Evolutionary conservation across 1,140 invertebrate genomes (phyloP).

Genomic region (Lysiphlebus fabarum): DNA sequence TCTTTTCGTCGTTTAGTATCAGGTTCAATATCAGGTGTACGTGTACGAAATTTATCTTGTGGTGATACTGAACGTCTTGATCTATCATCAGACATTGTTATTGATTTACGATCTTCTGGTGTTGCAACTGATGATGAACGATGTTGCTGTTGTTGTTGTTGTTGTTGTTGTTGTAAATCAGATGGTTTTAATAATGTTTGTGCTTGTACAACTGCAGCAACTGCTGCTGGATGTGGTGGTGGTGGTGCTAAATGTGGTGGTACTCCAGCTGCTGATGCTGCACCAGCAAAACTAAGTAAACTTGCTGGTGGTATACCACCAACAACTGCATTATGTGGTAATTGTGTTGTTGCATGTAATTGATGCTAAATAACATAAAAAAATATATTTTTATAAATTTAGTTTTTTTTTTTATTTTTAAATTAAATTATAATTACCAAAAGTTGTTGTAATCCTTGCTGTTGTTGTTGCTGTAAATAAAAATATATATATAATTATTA

Average conservation of each 20-base stretch:
- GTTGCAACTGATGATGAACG: slow-evolving; percentile 40
- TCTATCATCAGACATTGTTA: slow-evolving; percentile 44
- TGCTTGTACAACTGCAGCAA: slow-evolving; percentile 42
- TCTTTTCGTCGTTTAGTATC: slow-evolving; percentile 56
- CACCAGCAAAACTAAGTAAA: slow-evolving; percentile 49
- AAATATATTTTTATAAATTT: slow-evolving; percentile 19
- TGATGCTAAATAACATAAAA: slow-evolving; percentile 65
- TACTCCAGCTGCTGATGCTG: slow-evolving; percentile 45
- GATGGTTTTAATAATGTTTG: slow-evolving; percentile 46
- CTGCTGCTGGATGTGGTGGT: slow-evolving; percentile 40
- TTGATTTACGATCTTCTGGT: slow-evolving; percentile 49
- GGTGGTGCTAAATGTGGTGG: slow-evolving; percentile 45
- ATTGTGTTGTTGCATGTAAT: slow-evolving; percentile 86
- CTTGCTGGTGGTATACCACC: slow-evolving; percentile 54
- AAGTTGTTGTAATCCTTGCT: slow-evolving; percentile 49
- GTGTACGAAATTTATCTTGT: slow-evolving; percentile 56
- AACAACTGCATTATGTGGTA: slow-evolving; percentile 73
- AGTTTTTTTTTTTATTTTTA: not conserved
- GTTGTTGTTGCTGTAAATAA: slow-evolving; percentile 48
- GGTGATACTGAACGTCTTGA: slow-evolving; percentile 60
- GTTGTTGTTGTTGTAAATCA: slow-evolving; percentile 39
- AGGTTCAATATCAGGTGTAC: slow-evolving; percentile 53
- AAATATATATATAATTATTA: slow-evolving; percentile 6
- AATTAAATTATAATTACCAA: slow-evolving; percentile 39
- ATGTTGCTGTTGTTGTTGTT: slow-evolving; percentile 16